Evolutionary conservation across 2,113 vertebrate genomes (phyloP).

Genomic region (Grammomys dolichurus): DNA sequence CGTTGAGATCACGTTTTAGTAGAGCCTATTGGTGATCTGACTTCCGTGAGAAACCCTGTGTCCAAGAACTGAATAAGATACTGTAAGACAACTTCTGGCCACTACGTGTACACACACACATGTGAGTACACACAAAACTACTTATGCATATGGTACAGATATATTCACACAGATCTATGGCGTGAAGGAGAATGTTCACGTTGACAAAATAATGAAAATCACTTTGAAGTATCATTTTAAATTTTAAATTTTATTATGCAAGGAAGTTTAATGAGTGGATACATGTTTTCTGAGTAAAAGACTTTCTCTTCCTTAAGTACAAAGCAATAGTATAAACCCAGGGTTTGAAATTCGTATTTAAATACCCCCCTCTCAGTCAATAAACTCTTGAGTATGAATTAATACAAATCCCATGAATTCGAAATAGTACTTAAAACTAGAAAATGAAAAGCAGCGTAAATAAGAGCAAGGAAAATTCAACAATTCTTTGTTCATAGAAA

Average conservation of each 20-base stretch:
- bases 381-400: not conserved
- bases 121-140: not conserved
- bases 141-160: not conserved
- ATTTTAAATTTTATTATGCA: not conserved
- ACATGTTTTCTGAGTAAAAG: not conserved
- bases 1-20: not conserved
- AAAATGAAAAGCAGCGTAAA: slow-evolving; percentile 40
- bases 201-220: not conserved
- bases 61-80: not conserved
- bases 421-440: not conserved
- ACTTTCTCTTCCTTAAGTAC: no score
- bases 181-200: no score
- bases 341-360: not conserved
- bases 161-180: no score
- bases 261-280: not conserved
- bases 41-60: not conserved
- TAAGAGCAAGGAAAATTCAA: not conserved
- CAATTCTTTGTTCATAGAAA: not conserved
- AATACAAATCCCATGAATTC: not conserved
- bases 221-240: not conserved
- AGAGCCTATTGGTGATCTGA: not conserved
- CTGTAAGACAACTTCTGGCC: not conserved
- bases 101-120: not conserved
- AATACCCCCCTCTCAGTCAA: not conserved
- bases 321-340: not conserved